Conservation (phyloP, 2,113 vertebrate species). For the Coracopsis vasa region DNA sequence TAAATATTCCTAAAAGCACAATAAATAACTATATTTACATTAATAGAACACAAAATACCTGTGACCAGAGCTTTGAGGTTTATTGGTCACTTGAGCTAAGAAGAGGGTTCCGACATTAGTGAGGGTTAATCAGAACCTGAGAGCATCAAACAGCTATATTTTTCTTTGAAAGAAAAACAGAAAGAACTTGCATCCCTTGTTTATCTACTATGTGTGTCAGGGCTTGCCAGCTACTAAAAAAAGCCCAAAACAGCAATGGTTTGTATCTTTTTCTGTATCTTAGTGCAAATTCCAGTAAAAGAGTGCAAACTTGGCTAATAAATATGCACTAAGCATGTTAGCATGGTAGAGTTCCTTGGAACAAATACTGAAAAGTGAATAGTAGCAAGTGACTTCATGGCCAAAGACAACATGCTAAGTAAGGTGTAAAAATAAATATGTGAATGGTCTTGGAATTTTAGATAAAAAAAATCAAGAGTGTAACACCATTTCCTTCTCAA, state of each 20-base stretch:
- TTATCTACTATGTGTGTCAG: not conserved
- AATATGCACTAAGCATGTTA: not conserved
- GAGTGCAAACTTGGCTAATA: not conserved
- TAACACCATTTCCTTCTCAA: not conserved
- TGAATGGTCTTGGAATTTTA: not conserved
- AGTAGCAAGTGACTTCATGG: not conserved
- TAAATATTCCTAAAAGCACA: not conserved
- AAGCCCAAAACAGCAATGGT: no score
- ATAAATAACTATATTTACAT: not conserved
- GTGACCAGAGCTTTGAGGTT: not conserved
- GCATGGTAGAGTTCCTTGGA: rapidly evolving
- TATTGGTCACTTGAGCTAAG: not conserved
- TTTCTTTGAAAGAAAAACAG: not conserved
- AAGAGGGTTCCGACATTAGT: not conserved
- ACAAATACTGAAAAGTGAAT: not conserved
- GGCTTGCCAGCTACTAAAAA: not conserved
- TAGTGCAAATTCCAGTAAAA: not conserved
- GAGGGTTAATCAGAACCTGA: not conserved
- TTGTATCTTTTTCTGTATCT: not conserved
- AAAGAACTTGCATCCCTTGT: not conserved
- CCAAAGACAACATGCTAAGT: not conserved
- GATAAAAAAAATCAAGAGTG: not conserved
- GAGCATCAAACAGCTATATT: not conserved
- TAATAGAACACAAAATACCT: not conserved
- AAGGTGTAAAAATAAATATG: not conserved